Base-by-base conservation (phyloP, 2,113 vertebrate species). In the Aegypius monachus region DNA sequence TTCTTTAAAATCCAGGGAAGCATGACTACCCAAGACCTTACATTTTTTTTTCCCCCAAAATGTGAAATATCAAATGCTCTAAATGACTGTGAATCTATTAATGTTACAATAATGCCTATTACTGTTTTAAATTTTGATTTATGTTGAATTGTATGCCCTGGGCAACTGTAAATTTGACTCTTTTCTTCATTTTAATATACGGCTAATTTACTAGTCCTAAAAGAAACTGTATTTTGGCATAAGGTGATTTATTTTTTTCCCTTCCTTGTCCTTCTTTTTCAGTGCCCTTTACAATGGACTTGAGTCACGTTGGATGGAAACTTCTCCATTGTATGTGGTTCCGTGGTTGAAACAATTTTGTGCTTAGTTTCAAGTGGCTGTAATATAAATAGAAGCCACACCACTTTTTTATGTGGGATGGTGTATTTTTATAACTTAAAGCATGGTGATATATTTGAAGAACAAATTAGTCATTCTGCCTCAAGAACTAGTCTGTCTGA, bases 391-490 rank as follows among this genome's bases (percentile, higher is more conserved):
- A 95, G 95, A 95, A 95, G 89, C 95, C 86, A 86, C 84, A 82
- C 59, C 81, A 93, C 61, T 82, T 91, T 81, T 89, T 96, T 89
- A 94, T 97, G 95, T 97, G 93, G 94, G 88, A 93, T 20, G 43
- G 62, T 61, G 50, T 96, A 96, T 92, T 97, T 97, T 97, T 96
- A 25, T 87, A 84, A 78, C 90, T 93, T 62, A 71, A 93, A 93
- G 87, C 86, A 90, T 14, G 92, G 81, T 92, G 92, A 93, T 92
- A 70, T 95, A 97, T 97, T 97, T 97, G 91, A 96, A 97, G 93
- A 96, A 95, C 86, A 97, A 93, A 96, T 96, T 93, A 96, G 96
- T 97, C 97, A 97, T 45, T 79, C 83, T 95, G 53, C 93, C 92
- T 95, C 96, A 96, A 96, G 87, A 96, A 71, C 48, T 92, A 70